A percentile compares a stretch with the other conserved stretches of the same genome.
phyloP scores from a whole-genome alignment of 2,113 vertebrate species.

The Chaetops frenatus region DNA sequence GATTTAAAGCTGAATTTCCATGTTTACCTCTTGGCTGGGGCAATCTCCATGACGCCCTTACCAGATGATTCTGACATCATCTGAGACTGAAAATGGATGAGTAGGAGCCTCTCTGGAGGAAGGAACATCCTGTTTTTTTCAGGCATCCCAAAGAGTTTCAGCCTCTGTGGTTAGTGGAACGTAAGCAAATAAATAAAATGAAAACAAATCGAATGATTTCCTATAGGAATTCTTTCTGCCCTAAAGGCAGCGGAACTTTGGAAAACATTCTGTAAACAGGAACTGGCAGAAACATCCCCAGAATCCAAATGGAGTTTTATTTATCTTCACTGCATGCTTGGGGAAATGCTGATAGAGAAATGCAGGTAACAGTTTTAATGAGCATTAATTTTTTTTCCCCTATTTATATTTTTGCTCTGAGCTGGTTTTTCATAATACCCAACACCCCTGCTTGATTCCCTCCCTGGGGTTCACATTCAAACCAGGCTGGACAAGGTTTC shows the following conservation, averaged over 20 bases:
- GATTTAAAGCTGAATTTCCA: neutral
- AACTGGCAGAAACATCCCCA: neutral
- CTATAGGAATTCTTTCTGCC: neutral
- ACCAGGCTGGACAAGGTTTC: neutral
- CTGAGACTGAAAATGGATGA: neutral
- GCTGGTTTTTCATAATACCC: neutral
- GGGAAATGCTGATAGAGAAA: neutral
- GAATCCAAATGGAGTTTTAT: neutral
- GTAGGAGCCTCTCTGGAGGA: neutral
- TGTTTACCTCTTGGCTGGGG: neutral
- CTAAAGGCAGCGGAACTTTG: neutral
- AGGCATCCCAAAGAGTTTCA: neutral
- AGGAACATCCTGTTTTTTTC: neutral
- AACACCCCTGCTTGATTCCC: no score
- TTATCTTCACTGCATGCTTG: rapidly evolving
- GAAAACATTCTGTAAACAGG: neutral
- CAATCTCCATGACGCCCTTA: neutral
- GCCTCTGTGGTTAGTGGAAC: neutral
- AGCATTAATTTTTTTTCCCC: rapidly evolving
- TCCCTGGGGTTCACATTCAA: neutral
- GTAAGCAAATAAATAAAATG: neutral
- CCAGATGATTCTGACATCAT: neutral
- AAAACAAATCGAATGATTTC: neutral
- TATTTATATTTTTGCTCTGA: neutral
- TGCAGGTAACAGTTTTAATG: neutral